phyloP scores from a whole-genome alignment of 2,797 vertebrate genomes.

The Cuculus canorus region DNA sequence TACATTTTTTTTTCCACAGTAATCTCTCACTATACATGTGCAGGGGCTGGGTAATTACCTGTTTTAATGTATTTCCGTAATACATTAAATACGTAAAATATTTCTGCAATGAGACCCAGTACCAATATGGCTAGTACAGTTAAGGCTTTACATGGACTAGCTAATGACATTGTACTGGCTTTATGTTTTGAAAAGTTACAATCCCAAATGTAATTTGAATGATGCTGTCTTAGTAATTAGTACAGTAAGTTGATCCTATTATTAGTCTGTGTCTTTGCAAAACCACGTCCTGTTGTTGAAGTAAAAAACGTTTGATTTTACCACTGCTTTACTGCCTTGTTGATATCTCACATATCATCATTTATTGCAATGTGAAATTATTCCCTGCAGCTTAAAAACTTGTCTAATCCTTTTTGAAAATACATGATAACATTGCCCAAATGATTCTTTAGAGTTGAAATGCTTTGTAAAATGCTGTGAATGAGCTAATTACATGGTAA shows the following conservation, averaged over 20 bases:
- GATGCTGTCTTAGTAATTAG: background rate
- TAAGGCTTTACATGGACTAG: background rate
- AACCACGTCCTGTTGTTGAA: background rate
- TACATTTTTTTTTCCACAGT: background rate
- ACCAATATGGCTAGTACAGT: background rate
- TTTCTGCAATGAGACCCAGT: background rate
- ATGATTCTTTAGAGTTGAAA: background rate
- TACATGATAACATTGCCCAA: background rate
- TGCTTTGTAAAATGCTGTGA: background rate
- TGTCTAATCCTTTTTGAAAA: background rate
- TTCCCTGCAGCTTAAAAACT: background rate
- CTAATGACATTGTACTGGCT: background rate
- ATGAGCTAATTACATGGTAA: background rate
- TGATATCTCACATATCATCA: background rate
- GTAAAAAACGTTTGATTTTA: background rate
- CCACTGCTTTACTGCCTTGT: background rate
- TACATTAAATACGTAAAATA: too few relatives aligned
- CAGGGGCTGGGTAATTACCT: background rate
- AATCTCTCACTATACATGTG: background rate
- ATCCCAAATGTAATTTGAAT: background rate
- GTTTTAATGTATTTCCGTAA: background rate
- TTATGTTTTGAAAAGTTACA: background rate
- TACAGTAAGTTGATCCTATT: background rate
- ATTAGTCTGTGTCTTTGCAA: background rate
- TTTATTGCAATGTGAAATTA: constrained; percentile 3